Evolutionary conservation across 2,888 invertebrate species (phyloP).

Genomic region (Teinopalpus imperialis): DNA sequence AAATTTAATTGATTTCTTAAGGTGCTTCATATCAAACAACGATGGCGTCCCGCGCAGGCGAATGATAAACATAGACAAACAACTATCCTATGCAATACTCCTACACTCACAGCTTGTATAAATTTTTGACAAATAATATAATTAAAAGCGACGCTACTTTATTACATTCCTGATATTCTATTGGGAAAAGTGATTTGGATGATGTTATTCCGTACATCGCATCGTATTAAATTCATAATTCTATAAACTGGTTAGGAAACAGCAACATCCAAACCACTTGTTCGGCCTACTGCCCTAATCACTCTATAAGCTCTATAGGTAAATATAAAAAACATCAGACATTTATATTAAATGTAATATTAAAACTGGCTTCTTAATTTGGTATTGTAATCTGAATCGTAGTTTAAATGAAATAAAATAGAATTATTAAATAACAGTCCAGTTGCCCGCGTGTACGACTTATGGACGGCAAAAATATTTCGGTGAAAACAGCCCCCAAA

Average conservation of each 20-base stretch:
- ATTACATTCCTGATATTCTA: slow-evolving; percentile 66
- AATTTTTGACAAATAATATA: slow-evolving; percentile 65
- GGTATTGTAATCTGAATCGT: slow-evolving; percentile 65
- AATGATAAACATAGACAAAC: slow-evolving; percentile 32
- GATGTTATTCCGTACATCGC: slow-evolving; percentile 24
- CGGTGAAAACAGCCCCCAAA: slow-evolving; percentile 42
- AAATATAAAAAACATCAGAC: slow-evolving; percentile 74
- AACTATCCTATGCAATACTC: slow-evolving; percentile 49
- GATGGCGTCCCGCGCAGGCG: background rate
- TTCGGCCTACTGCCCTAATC: slow-evolving; percentile 65
- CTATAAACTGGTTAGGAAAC: no score
- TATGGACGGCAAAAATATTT: slow-evolving; percentile 78
- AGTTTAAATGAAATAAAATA: slow-evolving; percentile 51
- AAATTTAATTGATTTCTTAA: no score
- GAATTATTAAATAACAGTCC: slow-evolving; percentile 56
- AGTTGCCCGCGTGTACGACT: slow-evolving; percentile 55
- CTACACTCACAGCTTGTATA: slow-evolving; percentile 68
- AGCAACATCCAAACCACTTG: slow-evolving; percentile 37
- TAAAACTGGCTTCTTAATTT: slow-evolving; percentile 49
- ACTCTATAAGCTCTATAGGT: slow-evolving; percentile 77
- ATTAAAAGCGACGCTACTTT: slow-evolving; percentile 62
- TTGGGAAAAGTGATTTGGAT: slow-evolving; percentile 41
- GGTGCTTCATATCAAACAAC: no score
- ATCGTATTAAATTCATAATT: slow-evolving; percentile 19
- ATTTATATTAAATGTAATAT: slow-evolving; percentile 59